A percentile compares a stretch with the other conserved stretches of the same genome.
These are phyloP conservation scores for Brotula barbata DNA, from an alignment of 2,797 vertebrate genomes.

Conservation along the genomic window DNA sequence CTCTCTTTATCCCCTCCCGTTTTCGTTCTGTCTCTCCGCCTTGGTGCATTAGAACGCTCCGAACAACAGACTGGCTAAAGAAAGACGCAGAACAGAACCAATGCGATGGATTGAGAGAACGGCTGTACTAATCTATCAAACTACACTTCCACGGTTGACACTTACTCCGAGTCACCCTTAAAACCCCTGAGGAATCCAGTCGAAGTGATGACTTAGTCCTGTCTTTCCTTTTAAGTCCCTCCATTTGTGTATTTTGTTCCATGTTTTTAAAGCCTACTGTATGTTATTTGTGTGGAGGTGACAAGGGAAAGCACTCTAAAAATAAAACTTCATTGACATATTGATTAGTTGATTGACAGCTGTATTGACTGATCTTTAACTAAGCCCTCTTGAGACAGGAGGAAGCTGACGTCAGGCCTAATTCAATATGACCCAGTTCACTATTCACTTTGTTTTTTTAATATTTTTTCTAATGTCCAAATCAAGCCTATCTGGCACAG, in stretches of 20 bases:
- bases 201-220: slow-evolving; percentile 39
- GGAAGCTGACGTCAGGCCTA: slow-evolving; percentile 52
- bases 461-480: slow-evolving; percentile 27
- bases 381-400: slow-evolving; percentile 41
- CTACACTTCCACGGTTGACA: slow-evolving; percentile 19
- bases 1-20: slow-evolving; percentile 63
- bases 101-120: slow-evolving; percentile 24
- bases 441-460: slow-evolving; percentile 49
- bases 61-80: slow-evolving; percentile 51
- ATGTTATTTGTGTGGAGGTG: slow-evolving; percentile 29
- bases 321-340: slow-evolving; percentile 61
- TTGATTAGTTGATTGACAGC: slow-evolving; percentile 67
- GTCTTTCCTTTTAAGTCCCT: slow-evolving; percentile 34
- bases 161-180: slow-evolving; percentile 22
- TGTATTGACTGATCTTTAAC: slow-evolving; percentile 65
- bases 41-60: slow-evolving; percentile 54
- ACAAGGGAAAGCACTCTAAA: slow-evolving; percentile 60
- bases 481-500: slow-evolving; percentile 43
- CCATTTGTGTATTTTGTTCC: slow-evolving; percentile 31
- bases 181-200: slow-evolving; percentile 13
- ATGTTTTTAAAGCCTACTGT: slow-evolving; percentile 23
- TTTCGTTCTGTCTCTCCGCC: slow-evolving; percentile 53
- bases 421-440: slow-evolving; percentile 55
- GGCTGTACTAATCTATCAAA: slow-evolving; percentile 20
- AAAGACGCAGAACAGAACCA: slow-evolving; percentile 20